A percentile compares a stretch with the other conserved stretches of the same genome.
These are phyloP conservation scores for Hyaena hyaena DNA, from an alignment of 2,113 vertebrate genomes.

Conservation along the genomic window DNA sequence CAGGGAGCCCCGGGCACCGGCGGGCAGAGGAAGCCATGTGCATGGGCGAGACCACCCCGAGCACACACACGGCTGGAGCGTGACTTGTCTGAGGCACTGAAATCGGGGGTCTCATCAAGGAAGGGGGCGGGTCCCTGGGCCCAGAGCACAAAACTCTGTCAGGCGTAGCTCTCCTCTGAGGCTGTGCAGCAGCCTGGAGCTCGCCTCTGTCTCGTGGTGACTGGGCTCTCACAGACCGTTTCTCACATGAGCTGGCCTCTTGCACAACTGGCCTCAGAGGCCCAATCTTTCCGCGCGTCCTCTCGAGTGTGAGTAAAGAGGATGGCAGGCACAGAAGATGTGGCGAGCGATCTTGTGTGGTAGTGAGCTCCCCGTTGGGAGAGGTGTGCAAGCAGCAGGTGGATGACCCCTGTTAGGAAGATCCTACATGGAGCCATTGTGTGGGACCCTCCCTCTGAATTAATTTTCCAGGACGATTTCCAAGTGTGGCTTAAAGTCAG, in stretches of 20 bases:
- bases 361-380: neutral
- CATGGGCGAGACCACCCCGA: neutral
- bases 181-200: neutral
- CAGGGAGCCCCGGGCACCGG: neutral
- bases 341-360: rapidly evolving
- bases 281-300: neutral
- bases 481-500: neutral
- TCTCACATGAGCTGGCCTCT: neutral
- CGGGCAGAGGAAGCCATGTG: neutral
- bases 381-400: neutral
- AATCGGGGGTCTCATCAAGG: neutral
- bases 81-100: neutral
- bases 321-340: neutral
- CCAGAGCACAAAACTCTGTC: neutral
- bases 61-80: rapidly evolving
- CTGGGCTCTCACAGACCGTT: neutral
- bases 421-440: neutral
- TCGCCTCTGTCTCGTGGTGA: neutral
- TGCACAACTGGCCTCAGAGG: neutral
- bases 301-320: too few relatives aligned
- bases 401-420: neutral
- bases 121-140: neutral
- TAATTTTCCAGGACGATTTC: neutral
- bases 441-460: neutral
- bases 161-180: neutral